Percentiles rank a stretch among this genome's conserved stretches.
phyloP scores from a whole-genome alignment of 2,888 invertebrate genomes.

The Drosophila affinis region DNA sequence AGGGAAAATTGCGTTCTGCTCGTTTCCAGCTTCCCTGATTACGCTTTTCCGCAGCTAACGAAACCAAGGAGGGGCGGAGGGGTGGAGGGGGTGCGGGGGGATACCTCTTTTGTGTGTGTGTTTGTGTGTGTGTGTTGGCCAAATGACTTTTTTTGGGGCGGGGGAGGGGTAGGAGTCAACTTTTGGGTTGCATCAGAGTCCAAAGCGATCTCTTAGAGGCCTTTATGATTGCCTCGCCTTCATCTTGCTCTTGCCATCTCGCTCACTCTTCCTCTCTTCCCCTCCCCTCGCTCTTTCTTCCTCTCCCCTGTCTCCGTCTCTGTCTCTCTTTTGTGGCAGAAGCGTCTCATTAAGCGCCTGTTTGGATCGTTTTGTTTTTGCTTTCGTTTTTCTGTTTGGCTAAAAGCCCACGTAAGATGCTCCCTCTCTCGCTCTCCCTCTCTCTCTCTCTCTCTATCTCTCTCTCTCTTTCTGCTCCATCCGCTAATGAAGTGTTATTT shows the following conservation, averaged over 20 bases:
- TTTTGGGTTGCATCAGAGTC: conserved; percentile 22
- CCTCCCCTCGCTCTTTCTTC: conserved; percentile 1
- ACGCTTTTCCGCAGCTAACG: conserved; percentile 17
- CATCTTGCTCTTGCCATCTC: conserved; percentile 8
- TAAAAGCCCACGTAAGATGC: conserved; percentile 57
- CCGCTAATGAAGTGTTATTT: conserved; percentile 75
- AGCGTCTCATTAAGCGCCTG: conserved; percentile 63
- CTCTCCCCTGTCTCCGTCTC: conserved; percentile 43
- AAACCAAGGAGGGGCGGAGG: too few relatives aligned
- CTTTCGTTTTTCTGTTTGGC: conserved; percentile 5
- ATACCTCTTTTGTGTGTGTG: conserved; percentile 9
- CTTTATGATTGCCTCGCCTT: conserved; percentile 50
- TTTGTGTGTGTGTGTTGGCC: conserved; percentile 17
- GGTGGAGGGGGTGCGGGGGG: too few relatives aligned
- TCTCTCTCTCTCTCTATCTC: conserved; percentile 30
- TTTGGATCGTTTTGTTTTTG: conserved; percentile 55
- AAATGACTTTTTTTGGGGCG: conserved; percentile 26
- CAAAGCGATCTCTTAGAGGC: conserved; percentile 32
- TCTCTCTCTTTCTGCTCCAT: not conserved
- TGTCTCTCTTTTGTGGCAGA: conserved; percentile 39
- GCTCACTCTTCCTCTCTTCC: conserved; percentile 3
- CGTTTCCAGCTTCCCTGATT: conserved; percentile 37
- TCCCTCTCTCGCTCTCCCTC: not conserved
- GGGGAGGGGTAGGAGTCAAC: not conserved
- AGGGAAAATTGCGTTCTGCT: conserved; percentile 66